Percentiles rank a stretch among this genome's conserved stretches.
Conservation (phyloP, 2,888 invertebrate genomes). For the Acrobasis consociella region DNA sequence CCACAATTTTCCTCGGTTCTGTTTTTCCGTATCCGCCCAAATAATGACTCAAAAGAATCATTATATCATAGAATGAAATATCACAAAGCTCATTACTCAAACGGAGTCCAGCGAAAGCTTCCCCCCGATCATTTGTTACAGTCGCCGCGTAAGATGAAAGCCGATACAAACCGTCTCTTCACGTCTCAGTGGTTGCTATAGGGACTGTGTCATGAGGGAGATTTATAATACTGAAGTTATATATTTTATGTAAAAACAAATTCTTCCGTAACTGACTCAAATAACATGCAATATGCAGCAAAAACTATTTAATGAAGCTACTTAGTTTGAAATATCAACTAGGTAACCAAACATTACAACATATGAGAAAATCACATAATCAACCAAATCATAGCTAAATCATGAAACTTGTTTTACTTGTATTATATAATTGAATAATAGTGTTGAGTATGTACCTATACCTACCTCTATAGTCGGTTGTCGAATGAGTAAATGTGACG, state of each 20-base stretch:
- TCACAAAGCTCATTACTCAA: conserved; percentile 38
- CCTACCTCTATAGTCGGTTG: no score
- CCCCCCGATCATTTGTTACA: conserved; percentile 69
- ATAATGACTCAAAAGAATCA: conserved; percentile 16
- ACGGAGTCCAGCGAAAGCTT: conserved; percentile 42
- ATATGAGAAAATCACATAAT: no score
- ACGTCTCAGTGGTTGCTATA: conserved; percentile 64
- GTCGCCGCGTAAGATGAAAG: conserved; percentile 75
- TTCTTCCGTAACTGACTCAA: no score
- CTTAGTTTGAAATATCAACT: no score
- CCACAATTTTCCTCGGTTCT: neutral
- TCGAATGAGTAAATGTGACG: no score
- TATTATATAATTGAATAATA: no score
- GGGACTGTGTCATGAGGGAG: conserved; percentile 13
- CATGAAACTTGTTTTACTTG: no score
- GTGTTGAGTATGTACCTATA: no score
- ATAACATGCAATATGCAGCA: no score
- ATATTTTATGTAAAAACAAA: neutral
- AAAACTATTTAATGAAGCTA: no score
- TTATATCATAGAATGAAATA: conserved; percentile 29
- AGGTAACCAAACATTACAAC: no score
- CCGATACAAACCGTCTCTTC: conserved; percentile 70
- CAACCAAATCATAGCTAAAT: no score
- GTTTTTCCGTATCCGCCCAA: conserved; percentile 15
- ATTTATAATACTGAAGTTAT: conserved; percentile 16